phyloP scores from a whole-genome alignment of 2,113 vertebrate genomes.

The Panurus biarmicus region DNA sequence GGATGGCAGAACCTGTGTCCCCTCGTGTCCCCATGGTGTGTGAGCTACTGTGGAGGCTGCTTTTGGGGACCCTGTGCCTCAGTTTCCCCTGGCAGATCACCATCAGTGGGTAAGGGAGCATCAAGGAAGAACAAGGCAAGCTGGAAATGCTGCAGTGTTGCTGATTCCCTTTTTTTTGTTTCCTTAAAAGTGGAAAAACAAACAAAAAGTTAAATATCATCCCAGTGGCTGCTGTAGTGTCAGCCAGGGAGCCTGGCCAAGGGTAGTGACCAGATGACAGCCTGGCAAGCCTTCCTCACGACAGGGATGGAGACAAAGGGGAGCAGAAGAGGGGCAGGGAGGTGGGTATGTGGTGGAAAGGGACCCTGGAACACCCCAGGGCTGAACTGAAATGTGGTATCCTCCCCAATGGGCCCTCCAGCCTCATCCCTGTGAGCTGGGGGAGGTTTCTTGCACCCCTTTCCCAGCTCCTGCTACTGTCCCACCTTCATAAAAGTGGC shows the following conservation, averaged over 20 bases:
- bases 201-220: not conserved
- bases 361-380: not conserved
- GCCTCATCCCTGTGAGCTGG: not conserved
- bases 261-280: not conserved
- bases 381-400: not conserved
- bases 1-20: not conserved
- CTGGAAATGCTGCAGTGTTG: not conserved
- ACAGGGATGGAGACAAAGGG: not conserved
- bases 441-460: not conserved
- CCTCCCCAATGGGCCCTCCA: not conserved
- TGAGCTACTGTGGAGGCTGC: not conserved
- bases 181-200: not conserved
- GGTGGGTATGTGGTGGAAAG: rapidly evolving
- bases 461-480: not conserved
- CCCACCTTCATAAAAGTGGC: not conserved
- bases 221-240: not conserved
- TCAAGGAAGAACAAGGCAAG: rapidly evolving
- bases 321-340: too few species aligned
- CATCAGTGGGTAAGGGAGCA: rapidly evolving
- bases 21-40: not conserved
- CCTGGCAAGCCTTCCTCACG: not conserved
- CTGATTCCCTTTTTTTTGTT: not conserved
- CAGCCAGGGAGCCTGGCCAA: not conserved
- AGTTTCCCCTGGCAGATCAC: not conserved
- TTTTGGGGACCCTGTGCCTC: not conserved